Evolutionary conservation across 1,140 invertebrate species (phyloP).

Genomic region (Bombus balteatus): DNA sequence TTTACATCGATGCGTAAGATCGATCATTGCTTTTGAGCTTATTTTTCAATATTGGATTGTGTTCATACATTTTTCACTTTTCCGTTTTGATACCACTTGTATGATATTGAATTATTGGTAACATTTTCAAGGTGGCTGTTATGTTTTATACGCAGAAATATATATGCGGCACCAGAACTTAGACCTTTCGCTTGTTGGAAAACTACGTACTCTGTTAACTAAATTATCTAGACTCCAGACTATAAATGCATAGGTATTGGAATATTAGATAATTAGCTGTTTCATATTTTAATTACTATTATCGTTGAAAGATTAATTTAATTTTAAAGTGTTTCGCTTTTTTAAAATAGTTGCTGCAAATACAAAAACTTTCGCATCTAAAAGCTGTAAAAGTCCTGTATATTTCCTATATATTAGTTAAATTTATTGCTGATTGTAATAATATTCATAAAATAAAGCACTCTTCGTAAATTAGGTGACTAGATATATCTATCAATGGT

Average conservation of each 20-base stretch:
- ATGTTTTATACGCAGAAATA: no score
- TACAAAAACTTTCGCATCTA: neutral
- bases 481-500: no score
- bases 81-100: no score
- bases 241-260: neutral
- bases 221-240: neutral
- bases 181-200: neutral
- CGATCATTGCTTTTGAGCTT: no score
- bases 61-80: no score
- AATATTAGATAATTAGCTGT: neutral
- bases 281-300: neutral
- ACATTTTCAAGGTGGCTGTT: no score
- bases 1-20: neutral
- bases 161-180: neutral
- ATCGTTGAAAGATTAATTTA: neutral
- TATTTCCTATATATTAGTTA: no score
- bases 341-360: neutral
- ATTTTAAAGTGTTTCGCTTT: neutral
- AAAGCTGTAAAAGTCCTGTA: neutral
- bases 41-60: no score
- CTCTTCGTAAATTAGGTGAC: no score
- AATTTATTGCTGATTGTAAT: no score
- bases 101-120: no score
- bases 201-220: neutral
- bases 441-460: no score